Evolutionary conservation across 1,140 invertebrate genomes (phyloP), one percentile per base, ranked within the genome.

Genomic region (Cydia pomonella): DNA sequence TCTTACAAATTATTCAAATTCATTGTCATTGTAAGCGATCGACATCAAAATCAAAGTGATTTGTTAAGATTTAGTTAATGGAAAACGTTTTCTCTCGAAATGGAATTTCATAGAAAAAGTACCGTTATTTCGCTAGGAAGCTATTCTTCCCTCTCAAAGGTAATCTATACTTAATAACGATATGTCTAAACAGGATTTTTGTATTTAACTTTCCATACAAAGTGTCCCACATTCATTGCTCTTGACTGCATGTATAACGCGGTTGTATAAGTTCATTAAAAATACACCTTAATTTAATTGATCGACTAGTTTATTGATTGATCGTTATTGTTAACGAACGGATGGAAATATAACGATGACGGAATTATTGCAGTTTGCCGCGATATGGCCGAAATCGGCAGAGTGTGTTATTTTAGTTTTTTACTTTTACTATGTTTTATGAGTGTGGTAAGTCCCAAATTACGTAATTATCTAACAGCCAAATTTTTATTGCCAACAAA

Each of bases 401-500:
- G 38, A 63, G 62, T 73, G 47, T 59, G 62, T 53, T 75, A 25
- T 74, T 77, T 75, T 62, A 18, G 16, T 66, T 62, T 73, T 64
- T 72, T 81, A 21, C 16, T 77, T 75, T 73, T 77, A 75, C 25
- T 72, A 80, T 82, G 75, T 77, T 76, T 59, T 23, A 2, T 77
- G 50, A 77, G n/a, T 73, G 74, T 73, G 66, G 82, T 84, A 76
- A 78, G 79, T 82, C 33, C 7, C 18, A 23, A 59, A 59, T 23
- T 23, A 3, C 6, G 18, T 23, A 59, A 53, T 53, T 53, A 18
- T 21, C 10, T 53, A 4, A 5, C 16, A 44, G 33, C 33, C 4
- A 10, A 38, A 10, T 47, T 47, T 16, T 47, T 47, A 47, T 47
- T 50, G 47, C 18, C 13, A 18, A 53, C 50, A 21, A n/a, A n/a